Evolutionary conservation across 2,797 vertebrate genomes (phyloP).

Genomic region (Sebastes itinus): DNA sequence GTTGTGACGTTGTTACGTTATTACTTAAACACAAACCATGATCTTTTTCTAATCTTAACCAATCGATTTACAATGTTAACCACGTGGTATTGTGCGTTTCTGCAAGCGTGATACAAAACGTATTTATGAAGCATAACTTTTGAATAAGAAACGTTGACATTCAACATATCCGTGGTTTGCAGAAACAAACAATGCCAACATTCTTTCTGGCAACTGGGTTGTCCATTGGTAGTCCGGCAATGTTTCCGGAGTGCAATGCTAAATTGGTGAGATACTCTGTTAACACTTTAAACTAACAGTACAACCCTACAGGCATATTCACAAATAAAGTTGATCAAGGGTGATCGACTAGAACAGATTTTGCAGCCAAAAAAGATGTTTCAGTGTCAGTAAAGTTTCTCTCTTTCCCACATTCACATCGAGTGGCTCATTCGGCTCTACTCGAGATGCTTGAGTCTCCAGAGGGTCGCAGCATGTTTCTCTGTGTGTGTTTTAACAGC

Average conservation of each 20-base stretch:
- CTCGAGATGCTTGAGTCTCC: conserved; percentile 18
- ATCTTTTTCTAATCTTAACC: neutral
- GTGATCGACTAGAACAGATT: neutral
- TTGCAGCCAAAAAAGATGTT: neutral
- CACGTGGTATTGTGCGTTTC: no score
- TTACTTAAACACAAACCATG: neutral
- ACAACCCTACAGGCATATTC: neutral
- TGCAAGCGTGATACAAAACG: no score
- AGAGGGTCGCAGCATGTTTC: neutral
- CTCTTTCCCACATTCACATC: neutral
- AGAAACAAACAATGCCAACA: no score
- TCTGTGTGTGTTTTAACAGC: conserved; percentile 27
- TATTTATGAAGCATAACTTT: no score
- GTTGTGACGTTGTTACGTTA: no score
- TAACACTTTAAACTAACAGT: neutral
- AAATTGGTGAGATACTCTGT: no score
- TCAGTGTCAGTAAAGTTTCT: neutral
- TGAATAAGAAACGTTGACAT: neutral
- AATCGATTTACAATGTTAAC: no score
- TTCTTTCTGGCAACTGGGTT: no score
- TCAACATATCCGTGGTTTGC: no score
- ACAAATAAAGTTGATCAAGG: neutral
- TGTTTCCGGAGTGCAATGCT: neutral
- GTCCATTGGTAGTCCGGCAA: neutral
- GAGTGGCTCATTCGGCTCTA: conserved; percentile 2